Conservation (phyloP, 2,888 invertebrate species). For the Ochlodes sylvanus region DNA sequence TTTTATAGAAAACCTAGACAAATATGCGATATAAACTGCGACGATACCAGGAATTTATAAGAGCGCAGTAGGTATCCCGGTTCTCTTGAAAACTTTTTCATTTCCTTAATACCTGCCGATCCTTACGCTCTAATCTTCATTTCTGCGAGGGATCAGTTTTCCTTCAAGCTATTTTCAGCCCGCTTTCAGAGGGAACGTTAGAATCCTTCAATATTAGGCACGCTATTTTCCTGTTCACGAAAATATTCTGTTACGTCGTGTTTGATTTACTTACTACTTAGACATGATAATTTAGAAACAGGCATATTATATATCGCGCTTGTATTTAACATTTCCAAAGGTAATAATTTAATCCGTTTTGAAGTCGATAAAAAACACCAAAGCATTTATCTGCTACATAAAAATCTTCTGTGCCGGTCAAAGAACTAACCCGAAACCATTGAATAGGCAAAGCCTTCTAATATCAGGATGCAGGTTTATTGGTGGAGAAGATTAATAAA, state of each 20-base stretch:
- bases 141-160: conserved; percentile 31
- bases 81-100: conserved; percentile 31
- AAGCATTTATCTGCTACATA: too few relatives aligned
- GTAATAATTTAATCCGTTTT: too few relatives aligned
- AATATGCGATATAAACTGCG: not conserved
- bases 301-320: too few relatives aligned
- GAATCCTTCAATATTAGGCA: conserved; percentile 30
- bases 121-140: conserved; percentile 36
- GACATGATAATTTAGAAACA: not conserved
- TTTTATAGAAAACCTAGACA: too few relatives aligned
- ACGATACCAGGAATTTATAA: conserved; percentile 23
- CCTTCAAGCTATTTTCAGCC: conserved; percentile 28
- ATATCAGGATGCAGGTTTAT: too few relatives aligned
- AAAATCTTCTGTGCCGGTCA: too few relatives aligned
- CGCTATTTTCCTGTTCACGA: conserved; percentile 7
- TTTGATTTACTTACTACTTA: not conserved
- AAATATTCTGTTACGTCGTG: conserved; percentile 9
- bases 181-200: conserved; percentile 12
- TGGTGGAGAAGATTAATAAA: too few relatives aligned
- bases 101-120: conserved; percentile 33
- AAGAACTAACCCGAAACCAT: too few relatives aligned
- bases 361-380: too few relatives aligned
- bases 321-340: too few relatives aligned
- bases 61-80: conserved; percentile 1
- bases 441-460: too few relatives aligned